These are phyloP conservation scores for Lamellibrachia satsuma DNA, from an alignment of 2,888 invertebrate species.

Conservation along the genomic window DNA sequence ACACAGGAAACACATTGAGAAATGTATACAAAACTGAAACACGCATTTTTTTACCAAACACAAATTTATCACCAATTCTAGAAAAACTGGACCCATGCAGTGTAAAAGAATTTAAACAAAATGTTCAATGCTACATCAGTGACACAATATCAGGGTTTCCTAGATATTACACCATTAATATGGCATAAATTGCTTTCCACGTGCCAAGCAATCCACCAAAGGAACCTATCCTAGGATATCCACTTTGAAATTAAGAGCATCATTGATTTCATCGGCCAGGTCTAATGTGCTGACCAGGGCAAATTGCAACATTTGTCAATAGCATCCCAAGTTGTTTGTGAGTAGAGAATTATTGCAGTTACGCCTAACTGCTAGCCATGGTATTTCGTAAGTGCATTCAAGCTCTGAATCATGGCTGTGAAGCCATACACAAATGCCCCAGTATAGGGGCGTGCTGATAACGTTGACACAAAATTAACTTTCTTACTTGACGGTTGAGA, in stretches of 20 bases:
- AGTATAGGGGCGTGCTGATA: too few species aligned
- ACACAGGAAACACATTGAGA: background rate
- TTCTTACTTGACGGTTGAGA: too few species aligned
- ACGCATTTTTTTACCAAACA: background rate
- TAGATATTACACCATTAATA: background rate
- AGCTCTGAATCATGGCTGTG: background rate
- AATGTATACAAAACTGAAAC: background rate
- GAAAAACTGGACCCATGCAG: too few species aligned
- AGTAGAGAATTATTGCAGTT: background rate
- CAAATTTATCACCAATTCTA: background rate
- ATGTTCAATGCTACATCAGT: background rate
- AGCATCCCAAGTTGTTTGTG: background rate
- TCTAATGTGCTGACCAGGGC: background rate
- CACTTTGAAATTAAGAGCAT: background rate
- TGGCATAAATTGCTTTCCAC: background rate
- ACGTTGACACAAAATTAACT: too few species aligned
- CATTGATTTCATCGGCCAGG: background rate
- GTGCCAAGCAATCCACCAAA: background rate
- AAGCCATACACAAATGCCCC: too few species aligned
- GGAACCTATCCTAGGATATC: background rate
- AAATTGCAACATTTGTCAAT: slow-evolving; percentile 1
- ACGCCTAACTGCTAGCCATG: background rate
- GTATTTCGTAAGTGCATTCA: too few species aligned
- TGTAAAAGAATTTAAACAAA: background rate
- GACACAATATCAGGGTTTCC: background rate